Evolutionary conservation across 2,797 vertebrate species (phyloP), one percentile per base, ranked within the genome.

Genomic region (Chiloscyllium punctatum): DNA sequence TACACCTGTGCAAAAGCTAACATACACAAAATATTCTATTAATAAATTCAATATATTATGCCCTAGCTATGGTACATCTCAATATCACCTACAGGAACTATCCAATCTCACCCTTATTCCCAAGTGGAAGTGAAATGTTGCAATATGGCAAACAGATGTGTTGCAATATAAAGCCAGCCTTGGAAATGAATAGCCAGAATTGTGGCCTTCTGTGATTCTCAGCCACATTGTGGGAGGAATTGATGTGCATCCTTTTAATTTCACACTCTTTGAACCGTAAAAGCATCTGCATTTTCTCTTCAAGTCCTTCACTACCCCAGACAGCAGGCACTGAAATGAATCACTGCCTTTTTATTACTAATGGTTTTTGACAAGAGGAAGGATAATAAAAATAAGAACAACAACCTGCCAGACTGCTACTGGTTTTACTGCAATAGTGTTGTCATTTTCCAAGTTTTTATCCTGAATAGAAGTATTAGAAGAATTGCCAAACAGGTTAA

Each of bases 241-340:
- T 95, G 94, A 77, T 77, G 94, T 95, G 71, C 48, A 27, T 95
- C 94, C 72, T 95, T 95, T 95, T 95, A 77, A 95, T 95, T 95
- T 95, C 94, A 95, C 94, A 95, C 94, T 95, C 94, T 77, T 30
- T 95, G 94, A 95, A 95, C 94, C 94, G 48, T 95, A 51, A 95
- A 95, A 95, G 94, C 71, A 95, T 95, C 94, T 95, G 94, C 94
- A 95, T 77, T 95, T 77, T 71, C 69, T 94, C 71, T 74, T 94
- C 71, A 51, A 74, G 69, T 53, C 71, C 94, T 57, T 30, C 71
- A 77, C 94, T 21, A 95, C 27, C 71, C 71, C 69, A 95, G 71
- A 95, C 48, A 95, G 71, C 94, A 77, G 48, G 94, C 48, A 77
- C 69, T 95, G 94, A 95, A 95, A 74, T 95, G 94, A 95, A 95